A percentile compares a stretch with the other conserved stretches of the same genome.
phyloP scores from a whole-genome alignment of 2,888 invertebrate species.

The Bruchidius siliquastri region DNA sequence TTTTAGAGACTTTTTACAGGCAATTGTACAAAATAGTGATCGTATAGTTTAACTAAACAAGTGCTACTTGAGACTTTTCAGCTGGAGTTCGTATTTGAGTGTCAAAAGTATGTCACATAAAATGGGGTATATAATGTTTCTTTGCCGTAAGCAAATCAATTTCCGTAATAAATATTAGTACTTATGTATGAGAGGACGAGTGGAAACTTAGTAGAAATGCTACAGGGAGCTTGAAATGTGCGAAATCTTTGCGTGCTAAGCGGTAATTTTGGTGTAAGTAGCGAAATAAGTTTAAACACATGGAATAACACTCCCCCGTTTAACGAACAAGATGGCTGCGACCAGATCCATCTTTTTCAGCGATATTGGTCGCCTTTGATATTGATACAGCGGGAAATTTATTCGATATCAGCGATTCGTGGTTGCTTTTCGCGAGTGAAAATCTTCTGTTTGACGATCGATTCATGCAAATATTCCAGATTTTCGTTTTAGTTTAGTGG shows the following conservation, averaged over 20 bases:
- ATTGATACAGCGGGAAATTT: constrained; percentile 30
- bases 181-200: constrained; percentile 29
- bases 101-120: constrained; percentile 69
- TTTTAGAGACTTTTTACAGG: constrained; percentile 59
- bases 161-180: constrained; percentile 35
- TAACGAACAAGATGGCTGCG: constrained; percentile 50
- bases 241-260: neutral
- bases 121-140: constrained; percentile 62
- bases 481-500: constrained; percentile 3
- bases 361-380: neutral
- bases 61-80: constrained; percentile 29
- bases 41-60: constrained; percentile 29
- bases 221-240: constrained; percentile 5
- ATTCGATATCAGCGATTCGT: constrained; percentile 38
- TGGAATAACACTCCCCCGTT: constrained; percentile 51
- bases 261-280: neutral
- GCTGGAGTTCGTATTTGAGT: constrained; percentile 46
- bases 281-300: constrained; percentile 42
- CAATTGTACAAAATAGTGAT: constrained; percentile 47
- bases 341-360: constrained; percentile 47
- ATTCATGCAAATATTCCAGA: neutral
- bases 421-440: constrained; percentile 6
- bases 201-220: constrained; percentile 21
- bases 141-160: constrained; percentile 49
- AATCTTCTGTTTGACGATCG: neutral